Conservation (phyloP, 2,888 invertebrate species). For the Nomada lathburiana region DNA sequence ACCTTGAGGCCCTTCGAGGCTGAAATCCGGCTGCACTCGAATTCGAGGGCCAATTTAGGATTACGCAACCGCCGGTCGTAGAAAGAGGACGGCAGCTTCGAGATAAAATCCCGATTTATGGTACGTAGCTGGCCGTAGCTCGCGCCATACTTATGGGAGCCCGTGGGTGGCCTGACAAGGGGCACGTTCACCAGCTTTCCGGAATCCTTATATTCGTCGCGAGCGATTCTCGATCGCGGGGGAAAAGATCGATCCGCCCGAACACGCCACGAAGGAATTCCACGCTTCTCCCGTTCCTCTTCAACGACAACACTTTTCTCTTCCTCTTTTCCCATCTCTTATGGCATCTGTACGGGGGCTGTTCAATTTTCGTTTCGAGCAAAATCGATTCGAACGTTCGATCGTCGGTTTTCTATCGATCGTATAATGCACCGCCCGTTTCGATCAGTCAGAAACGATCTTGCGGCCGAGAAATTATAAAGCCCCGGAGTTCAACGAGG, state of each 20-base stretch:
- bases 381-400: no score
- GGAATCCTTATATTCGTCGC: conserved; percentile 73
- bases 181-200: conserved; percentile 75
- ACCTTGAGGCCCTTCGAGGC: conserved; percentile 48
- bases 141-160: conserved; percentile 83
- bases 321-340: neutral
- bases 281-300: neutral
- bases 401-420: no score
- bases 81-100: conserved; percentile 73
- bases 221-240: conserved; percentile 54
- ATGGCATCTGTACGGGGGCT: neutral
- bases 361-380: neutral
- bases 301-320: neutral
- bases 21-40: conserved; percentile 53
- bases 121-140: conserved; percentile 75
- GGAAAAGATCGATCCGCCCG: conserved; percentile 32
- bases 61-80: conserved; percentile 76
- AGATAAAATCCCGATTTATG: conserved; percentile 84
- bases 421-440: no score
- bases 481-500: neutral
- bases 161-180: conserved; percentile 82
- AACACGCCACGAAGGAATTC: neutral
- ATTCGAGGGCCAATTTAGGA: conserved; percentile 77
- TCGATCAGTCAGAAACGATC: no score
- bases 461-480: neutral